Evolutionary conservation across 2,113 vertebrate genomes (phyloP), one percentile per base, ranked within the genome.

Genomic region (Bubo bubo): DNA sequence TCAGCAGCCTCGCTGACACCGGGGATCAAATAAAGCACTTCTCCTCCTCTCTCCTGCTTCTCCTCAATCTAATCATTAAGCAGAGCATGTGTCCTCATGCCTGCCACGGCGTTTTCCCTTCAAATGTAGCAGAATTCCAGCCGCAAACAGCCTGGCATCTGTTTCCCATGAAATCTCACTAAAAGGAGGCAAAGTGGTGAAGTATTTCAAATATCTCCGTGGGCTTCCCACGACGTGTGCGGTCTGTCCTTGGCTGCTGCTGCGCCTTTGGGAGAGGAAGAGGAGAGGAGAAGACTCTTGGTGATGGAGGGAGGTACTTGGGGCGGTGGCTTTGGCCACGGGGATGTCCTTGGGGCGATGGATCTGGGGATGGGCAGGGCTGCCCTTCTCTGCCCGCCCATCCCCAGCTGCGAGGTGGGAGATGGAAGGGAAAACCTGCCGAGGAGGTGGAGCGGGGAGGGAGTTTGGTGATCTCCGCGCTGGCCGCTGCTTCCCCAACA

Each of bases 11-110:
- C 18, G 8, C 5, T 1, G 11, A 15, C 11, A 3, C 14, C 4
- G 1, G 17, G 39, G 14, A 15, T 39, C 49, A 20, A 18, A 16
- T 0, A 1, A 6, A 47, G 19, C 4, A 1, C 30, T 49, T 35
- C 41, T 70, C 34, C 91, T 35, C 27, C 2, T 32, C 76, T 47
- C 28, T 62, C 3, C 1, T 5, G 3, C 3, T 23, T 43, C 35
- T 77, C 13, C 26, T 55, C 20, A 3, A 34, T 6, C 4, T 19
- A 2, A 53, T 50, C 20, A 4, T 27, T 37, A 16, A 27, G 28
- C 18, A 17, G 39, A 59, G 75, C 7, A 0, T 6, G 23, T 2
- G 4, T 8, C 66, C 15, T 12, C 10, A 1, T 32, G 68, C 60
- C 62, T 23, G 2, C 47, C 19, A 3, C 10, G 2, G 19, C 4